Conservation (phyloP, 2,888 invertebrate species). For the Apotomis capreana region DNA sequence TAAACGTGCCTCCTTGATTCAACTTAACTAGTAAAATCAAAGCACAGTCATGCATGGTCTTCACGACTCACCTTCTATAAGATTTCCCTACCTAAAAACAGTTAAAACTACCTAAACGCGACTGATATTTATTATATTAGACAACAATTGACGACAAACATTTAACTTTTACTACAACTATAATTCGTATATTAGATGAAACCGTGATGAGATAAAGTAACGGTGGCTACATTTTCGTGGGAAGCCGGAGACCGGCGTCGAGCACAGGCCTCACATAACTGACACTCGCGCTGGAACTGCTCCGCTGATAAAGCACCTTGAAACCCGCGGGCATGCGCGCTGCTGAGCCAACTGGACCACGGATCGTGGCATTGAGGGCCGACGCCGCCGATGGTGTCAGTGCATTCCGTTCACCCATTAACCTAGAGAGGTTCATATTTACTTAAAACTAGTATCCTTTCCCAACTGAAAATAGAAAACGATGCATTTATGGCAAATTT, state of each 20-base stretch:
- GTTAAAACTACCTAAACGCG: conserved; percentile 55
- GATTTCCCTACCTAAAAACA: conserved; percentile 57
- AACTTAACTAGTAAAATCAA: conserved; percentile 43
- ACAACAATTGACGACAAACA: conserved; percentile 74
- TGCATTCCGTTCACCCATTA: conserved; percentile 44
- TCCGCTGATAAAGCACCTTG: conserved; percentile 60
- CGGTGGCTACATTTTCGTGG: conserved; percentile 56
- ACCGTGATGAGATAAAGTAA: conserved; percentile 51
- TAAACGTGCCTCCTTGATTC: not conserved
- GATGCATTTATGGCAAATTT: not conserved
- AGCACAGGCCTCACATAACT: conserved; percentile 68
- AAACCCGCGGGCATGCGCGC: conserved; percentile 69
- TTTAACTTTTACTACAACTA: conserved; percentile 51
- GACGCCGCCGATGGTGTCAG: conserved; percentile 47
- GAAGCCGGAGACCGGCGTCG: conserved; percentile 73
- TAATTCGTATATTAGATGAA: conserved; percentile 56
- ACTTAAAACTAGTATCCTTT: not conserved
- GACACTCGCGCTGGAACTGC: conserved; percentile 63
- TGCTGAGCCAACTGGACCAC: conserved; percentile 69
- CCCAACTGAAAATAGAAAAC: not conserved
- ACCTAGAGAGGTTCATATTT: not conserved
- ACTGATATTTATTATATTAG: conserved; percentile 63
- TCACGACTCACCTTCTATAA: conserved; percentile 53
- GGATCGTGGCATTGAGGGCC: conserved; percentile 59
- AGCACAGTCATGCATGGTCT: conserved; percentile 43